Evolutionary conservation across 2,113 vertebrate genomes (phyloP), one percentile per base, ranked within the genome.

Genomic region (Aepyceros melampus): DNA sequence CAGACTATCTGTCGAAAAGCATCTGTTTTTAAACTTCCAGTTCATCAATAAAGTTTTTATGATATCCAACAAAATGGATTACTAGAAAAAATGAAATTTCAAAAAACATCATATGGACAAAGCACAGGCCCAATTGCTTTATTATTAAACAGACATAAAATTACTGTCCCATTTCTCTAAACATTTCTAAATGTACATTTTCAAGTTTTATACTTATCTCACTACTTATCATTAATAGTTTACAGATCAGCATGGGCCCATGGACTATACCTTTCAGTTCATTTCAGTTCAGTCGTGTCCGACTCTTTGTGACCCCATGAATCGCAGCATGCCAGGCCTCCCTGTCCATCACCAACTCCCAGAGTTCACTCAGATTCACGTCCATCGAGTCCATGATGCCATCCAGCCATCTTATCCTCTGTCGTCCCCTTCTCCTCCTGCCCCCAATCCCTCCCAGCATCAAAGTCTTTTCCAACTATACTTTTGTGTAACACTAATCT

Each of bases 1-100:
- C 55, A 62, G 25, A 87, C 86, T 84, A 11, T 58, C 71, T 92
- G 27, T 86, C 56, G 51, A 60, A 79, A 84, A 90, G 2, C 2
- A 47, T 81, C 51, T 36, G 27, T 83, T 96, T 87, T 74, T 58
- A 45, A 87, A 55, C 62, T 91, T 85, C 33, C 6, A 85, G 13
- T 76, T 55, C 60, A 71, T 27, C 49, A 47, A n/a, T 96, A 71
- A 81, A 40, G 82, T 67, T 97, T 89, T 87, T 58, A 6, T 55
- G 95, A 87, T 71, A n/a, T 83, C 67, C n/a, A 55, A 82, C 87
- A 95, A 91, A 89, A 85, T 85, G 33, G 58, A 88, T 92, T 86
- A 92, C 14, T 95, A 56, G 74, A 85, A 89, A 76, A 96, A 95
- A 60, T 67, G 33, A 97, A 90, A 93, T 78, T 55, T 40, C 16